These are phyloP conservation scores for Gortyna flavago DNA, from an alignment of 2,888 invertebrate species.

Conservation along the genomic window DNA sequence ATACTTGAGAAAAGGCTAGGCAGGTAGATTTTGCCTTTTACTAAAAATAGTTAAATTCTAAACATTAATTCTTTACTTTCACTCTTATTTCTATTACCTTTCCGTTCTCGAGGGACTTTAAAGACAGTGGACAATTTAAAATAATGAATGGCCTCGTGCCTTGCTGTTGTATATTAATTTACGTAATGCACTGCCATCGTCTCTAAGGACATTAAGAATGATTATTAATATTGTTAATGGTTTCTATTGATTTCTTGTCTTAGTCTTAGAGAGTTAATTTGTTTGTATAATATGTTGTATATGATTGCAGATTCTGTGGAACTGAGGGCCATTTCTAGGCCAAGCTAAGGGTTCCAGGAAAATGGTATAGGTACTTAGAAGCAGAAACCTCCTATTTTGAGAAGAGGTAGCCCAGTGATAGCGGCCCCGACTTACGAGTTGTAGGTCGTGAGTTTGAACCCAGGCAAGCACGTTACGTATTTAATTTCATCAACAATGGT, in stretches of 20 bases:
- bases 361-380: not conserved
- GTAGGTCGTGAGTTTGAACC: no score
- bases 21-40: not conserved
- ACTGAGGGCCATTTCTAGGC: not conserved
- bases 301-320: not conserved
- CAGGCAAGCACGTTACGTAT: no score
- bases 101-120: slow-evolving; percentile 15
- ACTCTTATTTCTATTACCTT: slow-evolving; percentile 23
- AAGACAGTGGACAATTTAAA: slow-evolving; percentile 40
- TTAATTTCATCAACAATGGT: no score
- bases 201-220: slow-evolving; percentile 32
- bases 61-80: slow-evolving; percentile 1
- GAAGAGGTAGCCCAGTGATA: no score
- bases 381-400: not conserved
- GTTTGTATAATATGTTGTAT: not conserved
- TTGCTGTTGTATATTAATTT: slow-evolving; percentile 39
- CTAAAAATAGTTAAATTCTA: slow-evolving; percentile 1
- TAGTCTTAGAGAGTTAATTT: not conserved
- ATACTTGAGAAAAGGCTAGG: not conserved
- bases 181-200: slow-evolving; percentile 46
- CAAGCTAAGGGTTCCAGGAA: not conserved
- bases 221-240: slow-evolving; percentile 48
- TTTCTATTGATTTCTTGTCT: slow-evolving; percentile 31
- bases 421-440: no score
- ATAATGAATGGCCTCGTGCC: slow-evolving; percentile 43